phyloP scores from a whole-genome alignment of 2,797 vertebrate genomes.

The Acanthopagrus latus region DNA sequence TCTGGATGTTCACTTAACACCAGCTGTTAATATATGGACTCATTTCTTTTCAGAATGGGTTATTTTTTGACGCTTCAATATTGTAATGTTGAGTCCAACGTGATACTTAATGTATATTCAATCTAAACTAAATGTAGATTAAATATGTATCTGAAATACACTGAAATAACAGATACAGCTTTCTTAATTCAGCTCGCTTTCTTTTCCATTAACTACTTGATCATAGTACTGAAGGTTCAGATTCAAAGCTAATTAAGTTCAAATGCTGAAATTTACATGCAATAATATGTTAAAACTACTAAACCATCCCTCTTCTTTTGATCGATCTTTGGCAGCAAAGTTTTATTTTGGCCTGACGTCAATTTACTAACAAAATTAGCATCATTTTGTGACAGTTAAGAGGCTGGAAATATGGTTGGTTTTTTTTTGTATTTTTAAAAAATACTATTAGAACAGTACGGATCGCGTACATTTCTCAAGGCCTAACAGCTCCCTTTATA shows the following conservation, averaged over 20 bases:
- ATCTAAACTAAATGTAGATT: neutral
- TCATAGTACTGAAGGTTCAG: neutral
- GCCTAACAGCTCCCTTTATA: too few relatives aligned
- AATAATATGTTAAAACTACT: too few relatives aligned
- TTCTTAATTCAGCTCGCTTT: too few relatives aligned
- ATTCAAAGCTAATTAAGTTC: neutral
- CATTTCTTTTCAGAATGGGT: neutral
- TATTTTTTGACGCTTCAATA: neutral
- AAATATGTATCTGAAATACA: neutral
- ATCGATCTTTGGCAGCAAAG: neutral
- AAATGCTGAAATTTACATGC: too few relatives aligned
- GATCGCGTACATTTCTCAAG: too few relatives aligned
- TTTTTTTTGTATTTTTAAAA: neutral
- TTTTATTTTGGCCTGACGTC: slow-evolving; percentile 1
- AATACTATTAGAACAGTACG: neutral
- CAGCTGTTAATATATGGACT: neutral
- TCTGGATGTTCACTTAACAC: neutral
- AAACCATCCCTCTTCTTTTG: neutral
- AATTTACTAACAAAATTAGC: neutral
- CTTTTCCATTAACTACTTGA: too few relatives aligned
- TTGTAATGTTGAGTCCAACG: neutral
- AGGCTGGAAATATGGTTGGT: neutral
- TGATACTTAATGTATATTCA: neutral
- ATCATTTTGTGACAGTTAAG: neutral
- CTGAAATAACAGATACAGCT: neutral